Base-by-base conservation (phyloP, 1,140 invertebrate species). In the Sinonovacula constricta region DNA sequence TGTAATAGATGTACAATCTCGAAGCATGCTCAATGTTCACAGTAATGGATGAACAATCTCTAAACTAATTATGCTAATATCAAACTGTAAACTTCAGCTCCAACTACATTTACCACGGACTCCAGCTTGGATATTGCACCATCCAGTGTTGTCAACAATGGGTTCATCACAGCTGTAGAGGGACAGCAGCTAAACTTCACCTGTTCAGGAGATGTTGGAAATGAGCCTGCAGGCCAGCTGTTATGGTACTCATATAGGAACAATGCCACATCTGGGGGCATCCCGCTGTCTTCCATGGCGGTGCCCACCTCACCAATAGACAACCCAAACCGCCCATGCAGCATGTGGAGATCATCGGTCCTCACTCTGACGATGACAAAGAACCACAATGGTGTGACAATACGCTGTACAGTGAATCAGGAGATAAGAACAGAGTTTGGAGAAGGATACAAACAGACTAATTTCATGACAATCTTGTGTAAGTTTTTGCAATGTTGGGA, bases 151-250 rank as follows among this genome's bases (percentile, higher is more conserved):
- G n/a, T n/a, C n/a, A n/a, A n/a, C n/a, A n/a, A n/a, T n/a, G n/a
- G n/a, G n/a, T n/a, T n/a, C n/a, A n/a, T n/a, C n/a, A n/a, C n/a
- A n/a, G n/a, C n/a, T n/a, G 59, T 31, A 14, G 57, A 62, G 14
- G 31, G 45, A 31, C 36, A 72, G 15, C 14, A 31, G 7, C 57
- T 72, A 3, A 31, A 3, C 2, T 72, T 72, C 53, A 49, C 57
- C 10, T 72, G 70, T 62, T 26, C 28, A 33, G 70, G 70, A 7
- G 59, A 72, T 72, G 70, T 72, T 31, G 70, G 70, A 0, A 60
- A 53, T 33, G 59, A 72, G 18, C 70, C 70, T 22, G 36, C 51
- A n/a, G 70, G 70, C 7, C 26, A 31, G 10, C 30, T 72, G 15
- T 36, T 30, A 24, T 72, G 70, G 70, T 72, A 53, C 39, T 62